These are phyloP conservation scores for Orcinus orca DNA, from an alignment of 2,113 vertebrate species.

Conservation along the genomic window DNA sequence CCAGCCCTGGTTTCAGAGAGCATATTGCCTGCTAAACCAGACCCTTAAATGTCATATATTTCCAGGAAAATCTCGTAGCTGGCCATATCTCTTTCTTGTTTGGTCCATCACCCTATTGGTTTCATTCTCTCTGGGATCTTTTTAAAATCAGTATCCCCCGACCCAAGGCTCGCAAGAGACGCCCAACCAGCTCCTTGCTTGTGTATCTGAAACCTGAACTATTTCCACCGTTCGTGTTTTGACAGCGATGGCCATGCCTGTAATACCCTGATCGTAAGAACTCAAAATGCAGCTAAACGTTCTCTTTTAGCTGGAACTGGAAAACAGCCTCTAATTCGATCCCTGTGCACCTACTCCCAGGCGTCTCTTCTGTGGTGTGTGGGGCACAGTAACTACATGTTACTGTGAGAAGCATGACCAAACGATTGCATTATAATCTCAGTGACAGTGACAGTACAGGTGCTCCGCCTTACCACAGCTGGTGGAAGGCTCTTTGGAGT, in stretches of 20 bases:
- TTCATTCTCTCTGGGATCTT: background rate
- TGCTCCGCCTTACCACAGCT: background rate
- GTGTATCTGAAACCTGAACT: background rate
- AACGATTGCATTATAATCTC: background rate
- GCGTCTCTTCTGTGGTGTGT: background rate
- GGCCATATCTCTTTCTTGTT: background rate
- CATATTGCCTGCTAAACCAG: background rate
- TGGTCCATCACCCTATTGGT: background rate
- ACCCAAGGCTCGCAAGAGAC: background rate
- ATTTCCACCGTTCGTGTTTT: background rate
- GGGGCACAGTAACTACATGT: rapidly evolving
- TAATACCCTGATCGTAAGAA: background rate
- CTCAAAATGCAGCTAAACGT: background rate
- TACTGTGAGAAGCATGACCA: no score
- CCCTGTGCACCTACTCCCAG: rapidly evolving
- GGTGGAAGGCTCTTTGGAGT: background rate
- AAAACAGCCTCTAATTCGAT: background rate
- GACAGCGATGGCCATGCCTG: background rate
- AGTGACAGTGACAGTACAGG: background rate
- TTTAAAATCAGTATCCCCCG: background rate
- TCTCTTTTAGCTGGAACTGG: background rate
- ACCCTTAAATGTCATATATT: background rate
- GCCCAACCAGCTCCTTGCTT: background rate
- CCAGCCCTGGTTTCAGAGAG: background rate
- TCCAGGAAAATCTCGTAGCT: background rate